Conservation (phyloP, 2,888 invertebrate genomes). For the Ophion obscuratus region DNA sequence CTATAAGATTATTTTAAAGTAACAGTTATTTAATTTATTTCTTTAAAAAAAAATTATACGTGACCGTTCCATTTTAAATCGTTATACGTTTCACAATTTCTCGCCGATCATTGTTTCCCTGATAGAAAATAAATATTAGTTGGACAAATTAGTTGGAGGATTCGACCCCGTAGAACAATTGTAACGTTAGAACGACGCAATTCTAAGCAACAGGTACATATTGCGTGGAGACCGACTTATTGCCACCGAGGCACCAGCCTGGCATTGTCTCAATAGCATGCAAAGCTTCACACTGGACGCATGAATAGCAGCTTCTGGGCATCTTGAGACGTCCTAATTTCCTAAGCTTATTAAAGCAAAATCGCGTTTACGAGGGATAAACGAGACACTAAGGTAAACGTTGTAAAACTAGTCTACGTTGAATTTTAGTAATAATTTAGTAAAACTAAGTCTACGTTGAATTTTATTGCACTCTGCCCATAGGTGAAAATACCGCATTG, state of each 20-base stretch:
- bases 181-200: conserved; percentile 4
- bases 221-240: conserved; percentile 68
- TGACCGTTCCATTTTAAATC: no score
- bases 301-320: conserved; percentile 30
- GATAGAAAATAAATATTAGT: no score
- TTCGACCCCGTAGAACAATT: not conserved
- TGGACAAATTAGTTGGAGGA: not conserved
- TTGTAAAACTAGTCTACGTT: no score
- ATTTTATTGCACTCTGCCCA: not conserved
- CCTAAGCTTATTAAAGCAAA: conserved; percentile 15
- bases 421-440: no score
- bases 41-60: no score
- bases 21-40: no score
- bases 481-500: no score
- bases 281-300: conserved; percentile 55
- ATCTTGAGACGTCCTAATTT: conserved; percentile 28
- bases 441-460: not conserved
- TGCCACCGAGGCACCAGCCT: conserved; percentile 52
- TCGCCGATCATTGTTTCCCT: not conserved
- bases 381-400: not conserved
- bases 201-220: conserved; percentile 77
- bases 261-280: conserved; percentile 58
- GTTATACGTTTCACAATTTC: no score
- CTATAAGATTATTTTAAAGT: no score
- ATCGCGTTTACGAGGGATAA: not conserved